Conservation (phyloP, 1,140 invertebrate species). For the Onthophagus taurus region DNA sequence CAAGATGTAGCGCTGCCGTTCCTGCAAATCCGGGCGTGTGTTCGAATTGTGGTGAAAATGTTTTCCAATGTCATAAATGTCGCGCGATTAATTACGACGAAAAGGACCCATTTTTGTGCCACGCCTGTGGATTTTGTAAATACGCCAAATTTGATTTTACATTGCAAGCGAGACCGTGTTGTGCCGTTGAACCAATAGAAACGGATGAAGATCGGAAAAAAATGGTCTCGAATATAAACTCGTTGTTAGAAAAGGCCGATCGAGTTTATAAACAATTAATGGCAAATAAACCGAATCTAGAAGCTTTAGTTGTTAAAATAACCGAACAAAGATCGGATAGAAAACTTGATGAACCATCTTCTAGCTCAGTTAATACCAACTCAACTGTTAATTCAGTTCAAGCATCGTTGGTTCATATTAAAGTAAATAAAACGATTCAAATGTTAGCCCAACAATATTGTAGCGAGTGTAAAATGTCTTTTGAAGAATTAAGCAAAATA, state of each 20-base stretch:
- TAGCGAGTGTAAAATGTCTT: slow-evolving; percentile 86
- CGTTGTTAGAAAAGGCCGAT: slow-evolving; percentile 87
- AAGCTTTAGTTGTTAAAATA: slow-evolving; percentile 67
- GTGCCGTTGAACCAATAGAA: slow-evolving; percentile 94
- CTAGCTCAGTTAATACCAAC: slow-evolving; percentile 14
- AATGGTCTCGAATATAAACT: slow-evolving; percentile 84
- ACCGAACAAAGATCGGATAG: slow-evolving; percentile 63
- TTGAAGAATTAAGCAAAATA: slow-evolving; percentile 93
- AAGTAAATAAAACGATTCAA: slow-evolving; percentile 78
- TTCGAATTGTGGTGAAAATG: slow-evolving; percentile 96
- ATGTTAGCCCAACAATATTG: slow-evolving; percentile 87
- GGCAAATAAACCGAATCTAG: slow-evolving; percentile 80
- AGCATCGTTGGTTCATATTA: slow-evolving; percentile 34
- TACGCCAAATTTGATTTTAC: slow-evolving; percentile 99
- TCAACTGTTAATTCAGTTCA: slow-evolving; percentile 26
- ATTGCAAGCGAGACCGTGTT: slow-evolving; percentile 80
- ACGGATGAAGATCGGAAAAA: slow-evolving; percentile 95
- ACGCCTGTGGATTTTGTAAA: slow-evolving; percentile 98
- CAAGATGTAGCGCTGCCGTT: slow-evolving; percentile 90
- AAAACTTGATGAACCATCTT: slow-evolving; percentile 46
- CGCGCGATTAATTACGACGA: slow-evolving; percentile 98
- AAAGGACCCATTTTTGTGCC: slow-evolving; percentile 97
- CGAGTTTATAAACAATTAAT: slow-evolving; percentile 85
- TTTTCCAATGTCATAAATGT: slow-evolving; percentile 97
- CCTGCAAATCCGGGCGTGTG: slow-evolving; percentile 96